Base-by-base conservation (phyloP, 2,113 vertebrate species). In the Illadopsis cleaveri region DNA sequence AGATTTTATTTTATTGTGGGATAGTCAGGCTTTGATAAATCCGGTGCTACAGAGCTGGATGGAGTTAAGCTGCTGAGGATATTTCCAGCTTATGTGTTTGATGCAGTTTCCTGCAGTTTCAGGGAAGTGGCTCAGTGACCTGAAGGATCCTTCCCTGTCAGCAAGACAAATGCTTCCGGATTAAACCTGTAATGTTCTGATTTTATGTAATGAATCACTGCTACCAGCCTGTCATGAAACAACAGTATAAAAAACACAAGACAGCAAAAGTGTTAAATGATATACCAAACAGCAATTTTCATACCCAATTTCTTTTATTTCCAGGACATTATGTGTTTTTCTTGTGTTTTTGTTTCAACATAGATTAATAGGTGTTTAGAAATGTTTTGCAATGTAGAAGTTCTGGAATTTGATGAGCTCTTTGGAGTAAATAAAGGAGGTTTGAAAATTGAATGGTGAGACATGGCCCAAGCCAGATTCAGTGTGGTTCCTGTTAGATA, bases 81-180 rank as follows among this genome's bases (percentile, higher is more conserved):
- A 57, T 81, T 81, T 91, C 69, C 30, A 22, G 42, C 28, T 81
- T 64, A 20, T 21, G 21, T 61, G 18, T 30, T 73, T 70, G 38
- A 58, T 53, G 50, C 0, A 8, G 45, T 72, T 88, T 64, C 82
- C 91, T 86, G 54, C 37, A 37, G 58, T 80, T 83, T 69, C 45
- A 72, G 80, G 77, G 58, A 92, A 83, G 76, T 86, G 45, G 72
- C 68, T 83, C 64, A 33, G 64, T 8, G 22, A 91, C 80, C 56
- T 81, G n/a, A 89, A 84, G 76, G 64, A 93, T 93, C 86, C 91
- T 92, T 86, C 81, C 60, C 72, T 93, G 89, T 93, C 80, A 83
- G 64, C 9, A 89, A 93, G 91, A 95, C 57, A 90, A 92, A 95
- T 94, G 71, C 42, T 83, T 58, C 93, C 0, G 0, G 78, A 89